Percentiles rank a stretch among this genome's conserved stretches.
Conservation (phyloP, 2,113 vertebrate genomes). For the Scopus umbretta region DNA sequence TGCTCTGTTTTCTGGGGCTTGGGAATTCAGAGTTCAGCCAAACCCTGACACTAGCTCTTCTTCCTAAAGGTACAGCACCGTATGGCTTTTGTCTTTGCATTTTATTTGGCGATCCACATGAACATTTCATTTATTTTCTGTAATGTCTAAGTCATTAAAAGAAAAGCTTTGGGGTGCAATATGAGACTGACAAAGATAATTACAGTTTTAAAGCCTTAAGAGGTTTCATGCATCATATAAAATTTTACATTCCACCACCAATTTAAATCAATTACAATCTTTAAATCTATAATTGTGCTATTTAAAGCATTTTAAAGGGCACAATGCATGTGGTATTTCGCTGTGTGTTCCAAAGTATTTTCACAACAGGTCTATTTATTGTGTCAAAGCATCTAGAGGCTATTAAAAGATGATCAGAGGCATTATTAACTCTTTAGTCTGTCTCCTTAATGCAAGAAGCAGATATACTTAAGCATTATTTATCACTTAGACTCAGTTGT, state of each 20-base stretch:
- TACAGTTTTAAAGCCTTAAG: conserved; percentile 28
- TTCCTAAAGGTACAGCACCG: background rate
- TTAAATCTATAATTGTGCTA: conserved; percentile 59
- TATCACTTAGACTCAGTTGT: background rate
- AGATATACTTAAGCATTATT: conserved; percentile 1
- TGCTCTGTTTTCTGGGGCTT: background rate
- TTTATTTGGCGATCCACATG: background rate
- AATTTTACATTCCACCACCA: conserved; percentile 48
- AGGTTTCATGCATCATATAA: conserved; percentile 63
- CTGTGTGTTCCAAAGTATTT: conserved; percentile 23
- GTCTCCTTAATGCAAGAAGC: conserved; percentile 3
- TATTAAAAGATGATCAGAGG: conserved; percentile 44
- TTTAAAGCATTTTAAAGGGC: conserved; percentile 49
- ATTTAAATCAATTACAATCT: conserved; percentile 64
- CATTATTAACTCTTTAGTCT: conserved; percentile 51
- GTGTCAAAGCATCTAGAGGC: conserved; percentile 36
- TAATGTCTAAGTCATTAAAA: background rate
- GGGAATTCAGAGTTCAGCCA: background rate
- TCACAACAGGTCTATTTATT: conserved; percentile 54
- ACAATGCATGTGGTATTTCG: conserved; percentile 18
- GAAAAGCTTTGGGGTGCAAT: conserved; percentile 4
- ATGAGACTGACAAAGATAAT: conserved; percentile 40
- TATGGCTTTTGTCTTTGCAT: background rate
- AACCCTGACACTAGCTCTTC: background rate
- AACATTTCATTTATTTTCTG: background rate